phyloP scores from a whole-genome alignment of 2,113 vertebrate species.

The Pipra filicauda region DNA sequence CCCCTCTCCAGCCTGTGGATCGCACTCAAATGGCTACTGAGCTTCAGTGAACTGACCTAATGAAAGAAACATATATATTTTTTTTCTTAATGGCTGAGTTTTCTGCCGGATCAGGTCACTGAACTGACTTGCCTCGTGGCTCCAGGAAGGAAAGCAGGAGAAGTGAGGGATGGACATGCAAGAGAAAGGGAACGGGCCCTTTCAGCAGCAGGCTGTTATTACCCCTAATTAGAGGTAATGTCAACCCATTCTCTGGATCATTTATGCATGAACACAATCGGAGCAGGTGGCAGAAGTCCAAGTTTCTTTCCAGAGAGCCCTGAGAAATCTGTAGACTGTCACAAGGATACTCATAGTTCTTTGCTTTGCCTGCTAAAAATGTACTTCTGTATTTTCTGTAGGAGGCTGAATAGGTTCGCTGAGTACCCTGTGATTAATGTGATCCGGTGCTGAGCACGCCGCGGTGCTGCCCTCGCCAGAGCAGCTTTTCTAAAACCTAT shows the following conservation, averaged over 20 bases:
- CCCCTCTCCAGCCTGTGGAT: background rate
- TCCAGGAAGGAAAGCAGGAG: background rate
- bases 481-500: background rate
- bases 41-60: background rate
- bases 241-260: constrained; percentile 50
- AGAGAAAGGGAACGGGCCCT: background rate
- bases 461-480: background rate
- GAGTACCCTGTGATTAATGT: constrained; percentile 1
- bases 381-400: constrained; percentile 10
- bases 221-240: constrained; percentile 46
- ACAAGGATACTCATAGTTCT: background rate
- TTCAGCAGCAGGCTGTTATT: constrained; percentile 36
- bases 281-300: constrained; percentile 47
- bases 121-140: background rate
- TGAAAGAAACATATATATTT: background rate
- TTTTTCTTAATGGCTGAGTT: background rate
- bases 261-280: constrained; percentile 52
- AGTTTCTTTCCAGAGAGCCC: constrained; percentile 33
- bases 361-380: constrained; percentile 11
- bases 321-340: constrained; percentile 11
- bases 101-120: background rate
- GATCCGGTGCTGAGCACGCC: background rate
- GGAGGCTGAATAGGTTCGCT: background rate
- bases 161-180: background rate
- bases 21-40: background rate